These are phyloP conservation scores for Denticeps clupeoides DNA, from an alignment of 2,797 vertebrate genomes.

Conservation along the genomic window DNA sequence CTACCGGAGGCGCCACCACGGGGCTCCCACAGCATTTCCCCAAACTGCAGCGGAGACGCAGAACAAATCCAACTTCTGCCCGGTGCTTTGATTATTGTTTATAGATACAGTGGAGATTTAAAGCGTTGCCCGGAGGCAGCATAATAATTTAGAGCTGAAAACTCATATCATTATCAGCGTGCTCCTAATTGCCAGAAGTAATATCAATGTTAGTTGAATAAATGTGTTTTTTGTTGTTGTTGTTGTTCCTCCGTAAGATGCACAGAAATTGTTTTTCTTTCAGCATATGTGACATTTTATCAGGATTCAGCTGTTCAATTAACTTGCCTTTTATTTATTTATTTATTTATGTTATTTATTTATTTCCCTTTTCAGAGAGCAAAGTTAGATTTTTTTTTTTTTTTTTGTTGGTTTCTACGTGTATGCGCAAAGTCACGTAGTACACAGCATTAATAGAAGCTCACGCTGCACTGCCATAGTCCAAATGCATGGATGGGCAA, in stretches of 20 bases:
- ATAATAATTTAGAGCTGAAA: slow-evolving; percentile 99
- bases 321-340: slow-evolving; percentile 51
- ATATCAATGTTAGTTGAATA: slow-evolving; percentile 99
- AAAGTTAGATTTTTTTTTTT: neutral
- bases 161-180: slow-evolving; percentile 99
- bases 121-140: slow-evolving; percentile 93
- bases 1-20: slow-evolving; percentile 79
- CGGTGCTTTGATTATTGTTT: slow-evolving; percentile 99
- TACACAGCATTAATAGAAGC: neutral
- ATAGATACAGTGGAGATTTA: slow-evolving; percentile 99
- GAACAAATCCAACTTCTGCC: slow-evolving; percentile 79
- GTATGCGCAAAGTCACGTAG: neutral
- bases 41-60: slow-evolving; percentile 56
- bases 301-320: slow-evolving; percentile 65
- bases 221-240: slow-evolving; percentile 58
- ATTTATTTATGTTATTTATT: slow-evolving; percentile 15
- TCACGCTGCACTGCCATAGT: neutral
- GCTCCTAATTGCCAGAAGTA: slow-evolving; percentile 99
- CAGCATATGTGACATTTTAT: slow-evolving; percentile 71
- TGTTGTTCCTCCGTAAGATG: slow-evolving; percentile 61
- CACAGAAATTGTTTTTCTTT: slow-evolving; percentile 77
- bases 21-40: slow-evolving; percentile 74
- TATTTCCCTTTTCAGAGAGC: neutral
- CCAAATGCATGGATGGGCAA: neutral
- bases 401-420: neutral